Conservation (phyloP, 2,797 vertebrate genomes). For the Coregonus ussuriensis region DNA sequence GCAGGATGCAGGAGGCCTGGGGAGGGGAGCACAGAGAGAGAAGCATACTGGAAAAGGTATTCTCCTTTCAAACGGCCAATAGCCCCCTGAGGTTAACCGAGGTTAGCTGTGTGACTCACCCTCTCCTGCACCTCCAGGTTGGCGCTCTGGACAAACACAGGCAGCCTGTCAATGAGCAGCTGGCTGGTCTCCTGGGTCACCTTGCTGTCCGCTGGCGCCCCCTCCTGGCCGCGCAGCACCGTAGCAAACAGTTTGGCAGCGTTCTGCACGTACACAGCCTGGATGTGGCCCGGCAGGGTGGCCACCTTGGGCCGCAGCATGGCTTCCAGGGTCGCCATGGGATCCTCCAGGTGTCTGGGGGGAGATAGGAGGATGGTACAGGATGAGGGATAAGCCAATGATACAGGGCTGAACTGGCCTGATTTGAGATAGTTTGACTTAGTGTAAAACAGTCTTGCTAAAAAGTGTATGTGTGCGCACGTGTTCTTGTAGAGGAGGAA, state of each 20-base stretch:
- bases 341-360: slow-evolving; percentile 89
- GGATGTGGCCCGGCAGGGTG: slow-evolving; percentile 94
- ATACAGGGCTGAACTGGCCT: not conserved
- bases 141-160: slow-evolving; percentile 96
- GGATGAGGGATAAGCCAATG: not conserved
- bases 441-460: no score
- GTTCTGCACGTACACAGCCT: slow-evolving; percentile 98
- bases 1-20: slow-evolving; percentile 95
- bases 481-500: not conserved
- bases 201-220: slow-evolving; percentile 77
- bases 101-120: slow-evolving; percentile 71
- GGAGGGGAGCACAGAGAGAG: not conserved
- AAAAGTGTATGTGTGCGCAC: no score
- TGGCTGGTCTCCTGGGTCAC: slow-evolving; percentile 88
- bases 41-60: no score
- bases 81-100: not conserved
- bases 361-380: not conserved
- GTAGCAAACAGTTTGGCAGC: slow-evolving; percentile 94
- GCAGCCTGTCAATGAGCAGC: slow-evolving; percentile 91
- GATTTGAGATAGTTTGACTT: not conserved
- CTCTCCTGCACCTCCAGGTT: slow-evolving; percentile 98
- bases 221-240: slow-evolving; percentile 87
- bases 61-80: not conserved
- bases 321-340: slow-evolving; percentile 91
- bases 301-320: slow-evolving; percentile 95